These are phyloP conservation scores for Argopecten irradians DNA, from an alignment of 1,140 invertebrate genomes.

Conservation along the genomic window DNA sequence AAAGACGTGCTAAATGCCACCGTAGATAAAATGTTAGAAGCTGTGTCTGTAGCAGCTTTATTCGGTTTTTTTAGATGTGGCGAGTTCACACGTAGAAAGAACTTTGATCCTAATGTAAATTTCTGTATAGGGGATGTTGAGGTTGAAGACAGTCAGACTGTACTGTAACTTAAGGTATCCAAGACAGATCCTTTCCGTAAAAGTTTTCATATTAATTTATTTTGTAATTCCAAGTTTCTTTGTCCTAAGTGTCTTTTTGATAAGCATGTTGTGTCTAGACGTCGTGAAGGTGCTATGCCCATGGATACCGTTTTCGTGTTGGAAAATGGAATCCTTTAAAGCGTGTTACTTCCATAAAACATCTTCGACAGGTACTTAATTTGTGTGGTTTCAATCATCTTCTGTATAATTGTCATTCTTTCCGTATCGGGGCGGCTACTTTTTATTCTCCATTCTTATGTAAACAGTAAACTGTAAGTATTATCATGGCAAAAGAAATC, in stretches of 20 bases:
- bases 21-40: conserved; percentile 13
- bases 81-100: conserved; percentile 26
- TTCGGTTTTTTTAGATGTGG: conserved; percentile 45
- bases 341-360: background rate
- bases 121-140: conserved; percentile 27
- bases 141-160: background rate
- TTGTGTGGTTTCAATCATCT: background rate
- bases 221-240: background rate
- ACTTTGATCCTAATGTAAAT: conserved; percentile 33
- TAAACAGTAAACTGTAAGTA: background rate
- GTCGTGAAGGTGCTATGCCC: background rate
- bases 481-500: background rate
- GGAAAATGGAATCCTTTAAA: background rate
- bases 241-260: background rate
- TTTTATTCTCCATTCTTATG: background rate
- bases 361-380: background rate
- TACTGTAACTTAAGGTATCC: conserved; percentile 32
- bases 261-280: background rate
- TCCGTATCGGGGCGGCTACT: conserved; percentile 46
- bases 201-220: conserved; percentile 31
- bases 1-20: background rate
- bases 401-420: conserved; percentile 38
- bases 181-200: conserved; percentile 47
- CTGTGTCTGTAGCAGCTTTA: conserved; percentile 36
- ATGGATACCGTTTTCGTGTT: background rate